Evolutionary conservation across 2,113 vertebrate genomes (phyloP), one percentile per base, ranked within the genome.

Genomic region (Oceanites oceanicus): DNA sequence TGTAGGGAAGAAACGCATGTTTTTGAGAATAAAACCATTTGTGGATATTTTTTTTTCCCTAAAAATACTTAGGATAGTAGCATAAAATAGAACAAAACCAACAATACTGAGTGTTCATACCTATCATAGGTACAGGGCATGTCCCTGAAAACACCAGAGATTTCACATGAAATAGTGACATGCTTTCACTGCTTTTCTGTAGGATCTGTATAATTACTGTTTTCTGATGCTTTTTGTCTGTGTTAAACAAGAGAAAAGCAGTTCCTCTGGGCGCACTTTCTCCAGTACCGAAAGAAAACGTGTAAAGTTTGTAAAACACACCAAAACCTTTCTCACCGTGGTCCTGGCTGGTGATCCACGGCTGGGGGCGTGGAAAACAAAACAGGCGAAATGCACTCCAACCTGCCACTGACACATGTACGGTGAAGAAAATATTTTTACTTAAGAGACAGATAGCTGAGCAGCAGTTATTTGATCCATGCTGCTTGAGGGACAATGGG

Each of bases 361-460:
- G 88, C 91, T 97, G 72, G 85, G 71, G 70, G 86, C 89, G 88
- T 87, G 76, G 96, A 97, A 97, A 97, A 93, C 53, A 98, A 87
- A 97, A 89, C 78, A 87, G 67, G 87, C 13, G 23, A 92, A 96
- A 96, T 45, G 18, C 88, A 90, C 87, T 93, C 96, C 67, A 94
- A 32, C 83, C 80, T 98, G 86, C 92, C 81, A 89, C 71, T 84
- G 76, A 95, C 76, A 88, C 36, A 42, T 34, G 59, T 85, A 95
- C 89, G 97, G 90, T 29, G 86, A 96, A 92, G 95, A 92, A 94
- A 95, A 87, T 96, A 95, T 94, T 98, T 97, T 97, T 97, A 88
- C 97, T 97, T 96, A 89, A 95, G 97, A 96, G 94, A 84, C 68
- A 96, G 96, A 92, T 90, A 98, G 93, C 97, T 93, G 91, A 97